phyloP scores from a whole-genome alignment of 2,113 vertebrate species.

The Tupaia chinensis region DNA sequence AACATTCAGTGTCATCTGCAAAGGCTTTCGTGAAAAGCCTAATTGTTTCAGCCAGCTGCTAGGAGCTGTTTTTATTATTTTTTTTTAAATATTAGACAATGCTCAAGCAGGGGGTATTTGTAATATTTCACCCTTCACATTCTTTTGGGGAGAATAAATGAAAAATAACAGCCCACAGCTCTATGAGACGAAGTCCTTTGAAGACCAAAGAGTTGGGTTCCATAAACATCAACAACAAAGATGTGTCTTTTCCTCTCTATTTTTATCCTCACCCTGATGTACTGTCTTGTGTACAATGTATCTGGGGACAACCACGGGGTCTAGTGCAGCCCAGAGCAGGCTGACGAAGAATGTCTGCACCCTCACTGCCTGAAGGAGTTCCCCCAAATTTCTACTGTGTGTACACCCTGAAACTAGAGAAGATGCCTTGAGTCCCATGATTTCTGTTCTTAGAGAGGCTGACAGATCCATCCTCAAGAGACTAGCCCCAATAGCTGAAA shows the following conservation, averaged over 20 bases:
- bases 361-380: constrained; percentile 56
- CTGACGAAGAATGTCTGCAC: not conserved
- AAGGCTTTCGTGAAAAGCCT: constrained; percentile 87
- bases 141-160: constrained; percentile 59
- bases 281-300: constrained; percentile 75
- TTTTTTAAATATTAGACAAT: constrained; percentile 86
- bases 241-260: constrained; percentile 67
- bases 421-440: constrained; percentile 17
- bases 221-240: constrained; percentile 67
- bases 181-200: constrained; percentile 68
- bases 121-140: constrained; percentile 73
- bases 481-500: constrained; percentile 53
- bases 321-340: constrained; percentile 58
- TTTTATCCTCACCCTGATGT: constrained; percentile 82
- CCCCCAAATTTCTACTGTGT: constrained; percentile 22
- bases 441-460: constrained; percentile 62
- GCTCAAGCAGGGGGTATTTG: constrained; percentile 84
- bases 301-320: constrained; percentile 84
- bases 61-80: constrained; percentile 89
- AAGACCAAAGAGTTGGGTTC: constrained; percentile 71
- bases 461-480: constrained; percentile 37
- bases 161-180: constrained; percentile 71
- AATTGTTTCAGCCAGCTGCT: constrained; percentile 91
- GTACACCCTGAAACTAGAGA: not conserved
- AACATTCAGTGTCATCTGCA: constrained; percentile 90